Conservation (phyloP, 2,888 invertebrate species). For the Mythimna albipuncta region DNA sequence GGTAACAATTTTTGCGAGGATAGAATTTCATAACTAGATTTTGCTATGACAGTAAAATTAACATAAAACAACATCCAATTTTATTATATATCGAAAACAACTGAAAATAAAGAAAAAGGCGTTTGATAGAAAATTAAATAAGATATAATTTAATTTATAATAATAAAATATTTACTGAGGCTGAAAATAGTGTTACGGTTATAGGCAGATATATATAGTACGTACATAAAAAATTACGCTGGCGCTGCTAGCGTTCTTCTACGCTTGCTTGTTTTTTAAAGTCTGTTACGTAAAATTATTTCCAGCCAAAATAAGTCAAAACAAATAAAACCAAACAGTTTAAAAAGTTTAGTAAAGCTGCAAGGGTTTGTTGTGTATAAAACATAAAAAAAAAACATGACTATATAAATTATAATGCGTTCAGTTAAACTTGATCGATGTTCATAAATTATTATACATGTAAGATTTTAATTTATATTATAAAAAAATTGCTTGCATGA, state of each 20-base stretch:
- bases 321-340: constrained; percentile 16
- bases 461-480: not conserved
- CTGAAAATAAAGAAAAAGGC: constrained; percentile 5
- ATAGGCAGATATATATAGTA: not conserved
- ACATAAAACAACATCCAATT: constrained; percentile 19
- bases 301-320: constrained; percentile 8
- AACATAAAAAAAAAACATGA: constrained; percentile 42
- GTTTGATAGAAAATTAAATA: not conserved
- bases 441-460: constrained; percentile 18
- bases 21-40: constrained; percentile 41
- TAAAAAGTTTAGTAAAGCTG: constrained; percentile 18
- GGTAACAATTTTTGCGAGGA: constrained; percentile 72
- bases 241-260: not conserved
- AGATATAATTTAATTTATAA: not conserved
- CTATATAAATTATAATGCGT: constrained; percentile 24
- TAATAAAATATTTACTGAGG: not conserved
- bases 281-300: constrained; percentile 8
- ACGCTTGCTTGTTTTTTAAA: not conserved
- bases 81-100: constrained; percentile 3
- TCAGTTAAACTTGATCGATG: constrained; percentile 39
- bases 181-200: constrained; percentile 14
- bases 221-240: not conserved
- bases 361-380: constrained; percentile 21
- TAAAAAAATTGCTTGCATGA: not conserved
- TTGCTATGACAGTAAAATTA: constrained; percentile 18